These are phyloP conservation scores for Hystrix cristata DNA, from an alignment of 2,113 vertebrate genomes.

Conservation along the genomic window DNA sequence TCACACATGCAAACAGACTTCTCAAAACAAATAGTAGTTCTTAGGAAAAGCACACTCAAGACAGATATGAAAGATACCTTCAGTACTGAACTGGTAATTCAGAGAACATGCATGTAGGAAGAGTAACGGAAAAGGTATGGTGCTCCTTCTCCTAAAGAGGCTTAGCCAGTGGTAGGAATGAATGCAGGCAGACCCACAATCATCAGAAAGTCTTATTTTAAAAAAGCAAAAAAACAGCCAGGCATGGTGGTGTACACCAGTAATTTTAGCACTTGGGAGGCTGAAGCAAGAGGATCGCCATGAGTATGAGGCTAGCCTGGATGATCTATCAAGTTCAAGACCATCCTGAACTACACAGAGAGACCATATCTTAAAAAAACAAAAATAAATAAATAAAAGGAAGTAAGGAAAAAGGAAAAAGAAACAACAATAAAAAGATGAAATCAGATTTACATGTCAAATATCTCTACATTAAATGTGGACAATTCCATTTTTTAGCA, in stretches of 20 bases:
- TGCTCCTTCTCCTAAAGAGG: background rate
- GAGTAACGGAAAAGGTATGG: rapidly evolving
- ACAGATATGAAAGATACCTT: background rate
- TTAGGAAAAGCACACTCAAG: slow-evolving; percentile 15
- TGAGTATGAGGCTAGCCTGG: background rate
- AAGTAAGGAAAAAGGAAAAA: background rate
- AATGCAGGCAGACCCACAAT: background rate
- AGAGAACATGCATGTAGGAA: rapidly evolving
- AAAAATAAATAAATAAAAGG: background rate
- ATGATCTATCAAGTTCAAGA: background rate
- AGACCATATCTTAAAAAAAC: background rate
- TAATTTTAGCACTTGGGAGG: background rate
- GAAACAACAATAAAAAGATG: background rate
- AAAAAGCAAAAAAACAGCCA: background rate
- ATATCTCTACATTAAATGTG: background rate
- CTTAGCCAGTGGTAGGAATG: background rate
- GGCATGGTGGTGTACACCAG: background rate
- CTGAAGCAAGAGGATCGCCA: background rate
- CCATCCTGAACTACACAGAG: background rate
- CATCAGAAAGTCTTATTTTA: background rate
- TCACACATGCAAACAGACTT: background rate
- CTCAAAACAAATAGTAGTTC: slow-evolving; percentile 1
- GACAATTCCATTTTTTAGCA: background rate
- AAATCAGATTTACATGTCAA: background rate
- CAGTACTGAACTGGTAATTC: background rate